A percentile compares a stretch with the other conserved stretches of the same genome.
Evolutionary conservation across 2,888 invertebrate genomes (phyloP).

Genomic region (Drosophila diplacantha): DNA sequence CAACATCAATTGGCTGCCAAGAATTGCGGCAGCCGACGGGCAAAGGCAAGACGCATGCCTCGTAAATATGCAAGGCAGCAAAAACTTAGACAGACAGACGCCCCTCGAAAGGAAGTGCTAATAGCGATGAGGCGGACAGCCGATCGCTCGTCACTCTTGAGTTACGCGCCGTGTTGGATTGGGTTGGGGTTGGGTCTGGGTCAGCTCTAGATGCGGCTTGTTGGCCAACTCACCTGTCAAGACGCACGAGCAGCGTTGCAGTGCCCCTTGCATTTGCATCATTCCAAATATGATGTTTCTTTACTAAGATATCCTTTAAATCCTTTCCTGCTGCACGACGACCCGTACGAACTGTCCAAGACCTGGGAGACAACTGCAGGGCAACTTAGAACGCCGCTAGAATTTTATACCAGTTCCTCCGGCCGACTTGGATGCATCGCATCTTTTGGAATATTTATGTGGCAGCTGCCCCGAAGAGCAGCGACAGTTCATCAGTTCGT

Average conservation of each 20-base stretch:
- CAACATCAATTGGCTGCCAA: conserved; percentile 63
- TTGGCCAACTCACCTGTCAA: conserved; percentile 62
- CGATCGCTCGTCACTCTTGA: conserved; percentile 60
- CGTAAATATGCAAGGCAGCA: conserved; percentile 71
- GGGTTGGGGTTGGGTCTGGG: conserved; percentile 33
- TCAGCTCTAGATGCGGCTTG: conserved; percentile 17
- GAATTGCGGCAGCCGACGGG: conserved; percentile 47
- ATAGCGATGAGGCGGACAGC: conserved; percentile 60
- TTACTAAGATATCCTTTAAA: conserved; percentile 6
- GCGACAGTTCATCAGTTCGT: conserved; percentile 47
- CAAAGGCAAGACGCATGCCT: conserved; percentile 63
- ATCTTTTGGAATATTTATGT: conserved; percentile 75
- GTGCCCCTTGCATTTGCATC: conserved; percentile 17
- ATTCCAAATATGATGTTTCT: conserved; percentile 1
- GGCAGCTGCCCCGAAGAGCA: conserved; percentile 58
- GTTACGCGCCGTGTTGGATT: conserved; percentile 53
- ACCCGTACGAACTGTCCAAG: conserved; percentile 30
- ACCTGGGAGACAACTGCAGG: conserved; percentile 49
- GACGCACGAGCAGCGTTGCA: conserved; percentile 30
- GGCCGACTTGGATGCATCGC: conserved; percentile 36
- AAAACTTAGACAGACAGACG: conserved; percentile 67
- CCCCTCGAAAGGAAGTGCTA: conserved; percentile 67
- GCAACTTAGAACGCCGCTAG: conserved; percentile 25
- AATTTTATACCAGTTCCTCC: conserved; percentile 58
- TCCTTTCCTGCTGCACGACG: conserved; percentile 39